Conservation (phyloP, 1,140 invertebrate species). For the Platyura marginata region DNA sequence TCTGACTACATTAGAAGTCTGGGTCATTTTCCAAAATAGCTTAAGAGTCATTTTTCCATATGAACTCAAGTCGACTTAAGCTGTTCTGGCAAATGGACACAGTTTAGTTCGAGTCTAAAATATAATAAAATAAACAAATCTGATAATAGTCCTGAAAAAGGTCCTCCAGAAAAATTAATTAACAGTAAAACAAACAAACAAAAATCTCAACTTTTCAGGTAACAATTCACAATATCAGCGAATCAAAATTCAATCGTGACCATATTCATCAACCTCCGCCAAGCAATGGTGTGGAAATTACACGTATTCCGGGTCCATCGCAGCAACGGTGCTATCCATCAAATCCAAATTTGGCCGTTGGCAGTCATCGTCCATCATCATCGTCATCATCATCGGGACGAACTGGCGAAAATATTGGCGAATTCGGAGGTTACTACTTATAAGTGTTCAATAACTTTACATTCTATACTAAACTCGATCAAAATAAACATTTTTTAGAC, state of each 20-base stretch:
- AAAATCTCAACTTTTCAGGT: constrained; percentile 12
- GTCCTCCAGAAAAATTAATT: too few relatives aligned
- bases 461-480: background rate
- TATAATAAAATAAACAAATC: too few relatives aligned
- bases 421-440: constrained; percentile 14
- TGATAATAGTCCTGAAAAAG: too few relatives aligned
- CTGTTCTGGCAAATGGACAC: too few relatives aligned
- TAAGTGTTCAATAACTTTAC: constrained; percentile 16
- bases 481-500: constrained; percentile 1
- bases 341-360: constrained; percentile 8
- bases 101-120: too few relatives aligned
- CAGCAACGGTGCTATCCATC: constrained; percentile 10
- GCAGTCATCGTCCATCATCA: constrained; percentile 6
- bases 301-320: constrained; percentile 16
- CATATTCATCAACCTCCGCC: constrained; percentile 21
- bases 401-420: constrained; percentile 12
- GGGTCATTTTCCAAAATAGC: too few relatives aligned
- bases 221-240: constrained; percentile 34
- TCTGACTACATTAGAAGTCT: too few relatives aligned
- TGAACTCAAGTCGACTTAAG: too few relatives aligned
- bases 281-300: constrained; percentile 20
- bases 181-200: too few relatives aligned
- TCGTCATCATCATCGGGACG: constrained; percentile 8
- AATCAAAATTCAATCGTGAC: constrained; percentile 29
- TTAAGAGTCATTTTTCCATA: too few relatives aligned